Base-by-base conservation (phyloP, 2,888 invertebrate genomes). In the Ophraella communa region DNA sequence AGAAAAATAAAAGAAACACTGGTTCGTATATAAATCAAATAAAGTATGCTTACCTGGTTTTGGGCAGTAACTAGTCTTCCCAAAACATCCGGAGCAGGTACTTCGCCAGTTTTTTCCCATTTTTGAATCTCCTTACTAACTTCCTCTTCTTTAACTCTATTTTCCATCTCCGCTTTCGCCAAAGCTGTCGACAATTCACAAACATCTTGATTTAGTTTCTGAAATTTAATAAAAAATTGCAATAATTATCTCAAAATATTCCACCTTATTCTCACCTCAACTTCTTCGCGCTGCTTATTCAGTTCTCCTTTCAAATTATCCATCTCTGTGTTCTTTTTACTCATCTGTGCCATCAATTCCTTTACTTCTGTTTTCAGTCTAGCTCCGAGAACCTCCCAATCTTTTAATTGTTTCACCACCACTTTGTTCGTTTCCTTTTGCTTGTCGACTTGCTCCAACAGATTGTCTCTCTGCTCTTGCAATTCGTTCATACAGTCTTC, bases 401-500 rank as follows among this genome's bases (percentile, higher is more conserved):
- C 86, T 76, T 85, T 85, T 57, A 86, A 74, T 74, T 86, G 82
- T 64, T 79, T 80, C 10, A 78, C 81, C 4, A 68, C 70, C 8
- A 65, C 65, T 70, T 80, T 81, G 64, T 82, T 81, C 1, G 79
- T 80, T 55, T 83, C 81, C 44, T 80, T 79, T 67, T 82, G 82
- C 49, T 81, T 79, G 18, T 78, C 78, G 4, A 82, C 75, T 71
- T 82, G 81, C 45, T 79, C 80, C 14, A 75, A 74, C 53, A 79
- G 74, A 33, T 72, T 73, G 59, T 81, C 89, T 86, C 87, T 87
- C 77, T 91, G 87, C 62, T 87, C 85, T 78, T 89, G 88, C 63
- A 89, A 79, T 71, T 88, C 87, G 69, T 86, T 87, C 75, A 89
- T 87, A 74, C 87, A 88, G 56, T 87, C 88, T 67, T 89, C 87